Conservation (phyloP, 1,140 invertebrate genomes). For the Psilanteris sp. region DNA sequence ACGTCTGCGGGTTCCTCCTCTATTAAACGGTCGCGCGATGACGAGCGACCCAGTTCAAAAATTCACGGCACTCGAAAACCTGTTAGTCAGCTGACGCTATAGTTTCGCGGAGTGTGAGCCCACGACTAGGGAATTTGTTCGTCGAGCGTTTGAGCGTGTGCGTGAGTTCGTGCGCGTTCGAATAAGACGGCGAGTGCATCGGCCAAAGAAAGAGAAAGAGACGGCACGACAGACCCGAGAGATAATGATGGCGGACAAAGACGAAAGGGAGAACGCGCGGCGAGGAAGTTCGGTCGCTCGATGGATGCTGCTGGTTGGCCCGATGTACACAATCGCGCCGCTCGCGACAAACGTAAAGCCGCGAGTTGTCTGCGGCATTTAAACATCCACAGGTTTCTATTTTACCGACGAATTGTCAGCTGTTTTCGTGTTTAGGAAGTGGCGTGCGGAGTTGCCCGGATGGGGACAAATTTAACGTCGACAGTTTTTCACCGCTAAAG, state of each 20-base stretch:
- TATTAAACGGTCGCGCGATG: not conserved
- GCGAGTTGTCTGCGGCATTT: not conserved
- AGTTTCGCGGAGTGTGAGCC: not conserved
- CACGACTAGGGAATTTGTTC: slow-evolving; percentile 28
- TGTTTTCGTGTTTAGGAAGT: no score
- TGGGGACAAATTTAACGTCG: no score
- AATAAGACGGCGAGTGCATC: no score
- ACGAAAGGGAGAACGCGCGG: not conserved
- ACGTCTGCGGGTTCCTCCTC: not conserved
- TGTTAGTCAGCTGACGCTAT: slow-evolving; percentile 7
- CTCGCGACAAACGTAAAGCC: not conserved
- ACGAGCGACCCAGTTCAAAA: slow-evolving; percentile 1
- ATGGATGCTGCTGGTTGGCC: slow-evolving; percentile 17
- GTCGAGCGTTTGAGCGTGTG: not conserved
- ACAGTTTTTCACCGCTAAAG: no score
- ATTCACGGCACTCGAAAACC: slow-evolving; percentile 3
- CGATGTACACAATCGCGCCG: no score
- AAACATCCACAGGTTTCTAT: slow-evolving; percentile 5
- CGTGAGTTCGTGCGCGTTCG: not conserved
- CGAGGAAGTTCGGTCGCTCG: slow-evolving; percentile 8
- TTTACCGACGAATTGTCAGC: slow-evolving; percentile 18
- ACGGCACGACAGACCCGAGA: no score
- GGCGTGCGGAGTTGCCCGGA: no score
- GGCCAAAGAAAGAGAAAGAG: no score
- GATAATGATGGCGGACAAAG: slow-evolving; percentile 8